phyloP scores from a whole-genome alignment of 2,888 invertebrate species.

The Willowsia nigromaculata region DNA sequence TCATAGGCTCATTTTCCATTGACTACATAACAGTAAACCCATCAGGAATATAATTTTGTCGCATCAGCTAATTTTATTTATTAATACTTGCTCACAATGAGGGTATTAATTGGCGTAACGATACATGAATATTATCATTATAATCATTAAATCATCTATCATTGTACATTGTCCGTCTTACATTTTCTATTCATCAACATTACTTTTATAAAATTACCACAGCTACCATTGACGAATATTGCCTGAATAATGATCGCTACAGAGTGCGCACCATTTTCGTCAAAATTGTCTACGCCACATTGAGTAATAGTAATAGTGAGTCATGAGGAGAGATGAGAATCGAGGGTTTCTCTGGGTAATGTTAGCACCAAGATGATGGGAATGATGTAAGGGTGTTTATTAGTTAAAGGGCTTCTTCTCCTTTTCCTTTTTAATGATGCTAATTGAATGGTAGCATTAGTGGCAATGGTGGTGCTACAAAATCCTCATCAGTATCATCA shows the following conservation, averaged over 20 bases:
- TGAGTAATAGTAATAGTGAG: too few species aligned
- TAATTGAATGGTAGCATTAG: conserved; percentile 46
- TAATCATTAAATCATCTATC: conserved; percentile 30
- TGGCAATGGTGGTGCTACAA: neutral
- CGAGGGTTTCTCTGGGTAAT: too few species aligned
- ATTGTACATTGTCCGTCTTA: neutral
- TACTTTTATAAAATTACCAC: neutral
- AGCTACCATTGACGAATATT: too few species aligned
- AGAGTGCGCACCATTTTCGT: too few species aligned
- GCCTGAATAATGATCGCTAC: too few species aligned
- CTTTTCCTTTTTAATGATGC: conserved; percentile 10
- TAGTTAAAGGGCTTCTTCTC: conserved; percentile 7
- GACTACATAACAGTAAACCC: neutral
- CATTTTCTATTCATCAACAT: neutral
- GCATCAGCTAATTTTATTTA: neutral
- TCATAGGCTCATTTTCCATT: neutral
- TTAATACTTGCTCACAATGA: neutral
- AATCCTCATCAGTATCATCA: neutral
- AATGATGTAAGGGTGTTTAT: neutral
- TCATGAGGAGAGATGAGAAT: too few species aligned
- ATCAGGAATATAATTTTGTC: neutral
- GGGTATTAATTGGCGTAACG: conserved; percentile 11
- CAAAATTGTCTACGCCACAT: too few species aligned
- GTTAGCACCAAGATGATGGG: neutral
- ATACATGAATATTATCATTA: conserved; percentile 1